phyloP scores from a whole-genome alignment of 2,888 invertebrate genomes.

The Mongoloraphidia duomilia region DNA sequence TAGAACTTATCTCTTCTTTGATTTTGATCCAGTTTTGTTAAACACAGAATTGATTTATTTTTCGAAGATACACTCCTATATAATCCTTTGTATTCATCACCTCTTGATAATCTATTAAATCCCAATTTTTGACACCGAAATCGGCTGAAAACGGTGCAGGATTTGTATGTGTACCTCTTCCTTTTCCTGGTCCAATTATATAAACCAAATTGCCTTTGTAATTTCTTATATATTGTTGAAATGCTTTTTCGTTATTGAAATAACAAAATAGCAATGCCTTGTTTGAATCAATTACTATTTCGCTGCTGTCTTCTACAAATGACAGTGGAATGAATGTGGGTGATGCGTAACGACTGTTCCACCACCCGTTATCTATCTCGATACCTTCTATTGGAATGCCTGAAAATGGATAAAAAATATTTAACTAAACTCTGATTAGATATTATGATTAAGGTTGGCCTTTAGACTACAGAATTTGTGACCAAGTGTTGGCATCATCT shows the following conservation, averaged over 20 bases:
- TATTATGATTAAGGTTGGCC: too few relatives aligned
- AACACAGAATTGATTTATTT: too few relatives aligned
- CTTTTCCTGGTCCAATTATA: constrained; percentile 56
- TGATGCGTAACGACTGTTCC: constrained; percentile 61
- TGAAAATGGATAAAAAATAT: too few relatives aligned
- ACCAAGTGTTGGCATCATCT: too few relatives aligned
- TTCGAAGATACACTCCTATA: too few relatives aligned
- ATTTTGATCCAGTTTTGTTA: too few relatives aligned
- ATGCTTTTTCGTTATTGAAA: constrained; percentile 59
- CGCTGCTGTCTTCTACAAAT: constrained; percentile 30
- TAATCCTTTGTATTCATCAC: too few relatives aligned
- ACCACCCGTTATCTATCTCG: constrained; percentile 70
- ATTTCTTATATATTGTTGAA: constrained; percentile 47
- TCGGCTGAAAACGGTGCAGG: constrained; percentile 51
- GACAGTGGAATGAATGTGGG: constrained; percentile 52
- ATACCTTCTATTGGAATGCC: constrained; percentile 39
- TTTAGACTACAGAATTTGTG: too few relatives aligned
- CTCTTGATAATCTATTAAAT: constrained; percentile 20
- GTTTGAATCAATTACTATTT: constrained; percentile 29
- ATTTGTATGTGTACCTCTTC: constrained; percentile 49
- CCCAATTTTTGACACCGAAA: constrained; percentile 37
- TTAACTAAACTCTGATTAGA: too few relatives aligned
- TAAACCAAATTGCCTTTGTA: constrained; percentile 51
- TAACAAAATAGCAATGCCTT: constrained; percentile 65
- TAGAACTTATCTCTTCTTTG: too few relatives aligned